Evolutionary conservation across 1,140 invertebrate genomes (phyloP).

Genomic region (Glossosoma conforme): DNA sequence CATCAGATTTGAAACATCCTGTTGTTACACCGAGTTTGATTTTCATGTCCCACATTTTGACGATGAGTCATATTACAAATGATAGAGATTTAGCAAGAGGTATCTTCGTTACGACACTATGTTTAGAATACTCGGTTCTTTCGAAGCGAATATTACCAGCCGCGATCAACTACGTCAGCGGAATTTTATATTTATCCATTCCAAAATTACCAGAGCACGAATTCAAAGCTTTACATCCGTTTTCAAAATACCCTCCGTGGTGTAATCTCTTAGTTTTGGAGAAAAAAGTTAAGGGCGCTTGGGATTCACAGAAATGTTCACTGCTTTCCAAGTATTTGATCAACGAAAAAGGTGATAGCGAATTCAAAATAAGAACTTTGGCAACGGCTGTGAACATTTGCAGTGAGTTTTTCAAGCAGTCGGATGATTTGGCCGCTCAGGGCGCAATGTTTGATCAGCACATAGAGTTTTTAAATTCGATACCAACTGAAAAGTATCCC

Average conservation of each 20-base stretch:
- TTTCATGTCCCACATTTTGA: conserved; percentile 78
- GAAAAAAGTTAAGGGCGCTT: conserved; percentile 37
- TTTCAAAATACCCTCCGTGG: conserved; percentile 51
- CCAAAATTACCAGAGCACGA: conserved; percentile 52
- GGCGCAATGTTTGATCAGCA: conserved; percentile 45
- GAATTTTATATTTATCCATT: conserved; percentile 60
- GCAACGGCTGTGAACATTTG: conserved; percentile 51
- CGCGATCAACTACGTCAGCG: conserved; percentile 69
- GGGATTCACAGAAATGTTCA: conserved; percentile 35
- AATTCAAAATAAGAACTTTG: conserved; percentile 58
- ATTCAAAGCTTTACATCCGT: conserved; percentile 60
- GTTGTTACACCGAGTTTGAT: conserved; percentile 78
- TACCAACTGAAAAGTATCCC: conserved; percentile 61
- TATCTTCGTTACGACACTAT: conserved; percentile 68
- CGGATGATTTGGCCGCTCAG: conserved; percentile 50
- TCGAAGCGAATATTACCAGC: conserved; percentile 79
- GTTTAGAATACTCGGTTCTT: conserved; percentile 73
- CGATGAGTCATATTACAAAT: conserved; percentile 55
- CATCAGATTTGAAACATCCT: conserved; percentile 83
- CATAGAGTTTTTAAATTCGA: conserved; percentile 39
- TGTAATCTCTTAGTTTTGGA: conserved; percentile 54
- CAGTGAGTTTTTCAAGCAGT: conserved; percentile 52
- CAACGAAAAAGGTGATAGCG: conserved; percentile 49
- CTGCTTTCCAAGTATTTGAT: conserved; percentile 52
- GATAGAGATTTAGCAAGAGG: conserved; percentile 68